Evolutionary conservation across 2,113 vertebrate genomes (phyloP), one percentile per base, ranked within the genome.

Genomic region (Rhea pennata): DNA sequence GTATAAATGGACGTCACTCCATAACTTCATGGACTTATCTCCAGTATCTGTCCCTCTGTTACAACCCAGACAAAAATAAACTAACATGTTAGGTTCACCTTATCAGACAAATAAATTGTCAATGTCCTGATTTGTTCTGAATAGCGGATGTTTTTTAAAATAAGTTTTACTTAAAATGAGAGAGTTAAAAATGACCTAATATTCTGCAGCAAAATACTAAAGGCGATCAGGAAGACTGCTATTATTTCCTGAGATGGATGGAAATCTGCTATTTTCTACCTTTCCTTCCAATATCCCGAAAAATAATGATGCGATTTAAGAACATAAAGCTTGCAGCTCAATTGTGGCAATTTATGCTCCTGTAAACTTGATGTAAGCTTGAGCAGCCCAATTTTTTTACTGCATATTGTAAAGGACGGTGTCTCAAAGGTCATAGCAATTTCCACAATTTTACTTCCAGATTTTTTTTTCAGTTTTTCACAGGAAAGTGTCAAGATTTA

Each of bases 271-370:
- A 84, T 95, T 97, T 95, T 81, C 88, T 87, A 44, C 81, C 95
- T 96, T 93, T 42, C 62, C 75, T 95, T 84, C 82, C 94, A 81
- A 92, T 92, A 93, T 72, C 82, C 90, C 3, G 14, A 91, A 92
- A 98, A 97, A 96, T 96, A 97, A 96, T 66, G 87, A 95, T 74
- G 90, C 64, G 70, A 96, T 92, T 97, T 97, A 96, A 97, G 95
- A 96, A 83, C 42, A 91, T 95, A 96, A 97, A 96, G 76, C 85
- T 95, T 95, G 70, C 65, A 94, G 87, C 61, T 96, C 88, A 92
- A 50, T 81, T 96, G 91, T 79, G 19, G 51, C 93, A 95, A 95
- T 97, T 94, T 95, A 95, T 96, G 88, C 81, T 96, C 89, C 88
- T 95, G 90, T 90, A 97, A 87, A 93, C 67, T 90, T 82, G 76